Evolutionary conservation across 2,797 vertebrate species (phyloP), one percentile per base, ranked within the genome.

Genomic region (Hemitrygon akajei): DNA sequence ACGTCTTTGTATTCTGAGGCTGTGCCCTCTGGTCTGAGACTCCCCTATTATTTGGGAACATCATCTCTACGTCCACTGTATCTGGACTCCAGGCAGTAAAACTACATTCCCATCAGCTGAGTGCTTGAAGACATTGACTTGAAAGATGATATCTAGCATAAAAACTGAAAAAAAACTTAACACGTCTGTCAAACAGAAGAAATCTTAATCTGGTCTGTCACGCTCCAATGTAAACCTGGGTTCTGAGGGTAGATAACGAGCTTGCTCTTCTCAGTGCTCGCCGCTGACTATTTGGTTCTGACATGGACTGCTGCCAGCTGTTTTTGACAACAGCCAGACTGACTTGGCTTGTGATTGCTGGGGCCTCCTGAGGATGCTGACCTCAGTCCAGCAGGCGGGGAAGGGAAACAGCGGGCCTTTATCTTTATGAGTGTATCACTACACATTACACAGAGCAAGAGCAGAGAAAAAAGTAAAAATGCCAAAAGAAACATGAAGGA

Each of bases 321-420:
- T 37, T 37, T 89, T 89, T 69, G 86, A 89, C 86, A 89, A 89
- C 63, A 89, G 86, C 60, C 86, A 89, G 86, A 66, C 34, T 69
- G 22, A 37, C 69, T 89, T 89, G 63, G 60, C 63, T 69, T 89
- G 82, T 25, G 86, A 20, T 69, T 89, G 60, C 63, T 89, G 86
- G 60, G 18, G 86, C 7, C 60, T 69, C 18, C 25, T 18, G n/a
- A 22, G 86, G 37, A 7, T 0, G n/a, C 18, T 69, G 63, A 37
- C n/a, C 66, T 9, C 86, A 89, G 63, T 34, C 82, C 86, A 89
- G 69, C 18, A 89, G 34, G 63, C 86, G 37, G 63, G 22, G 86
- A 20, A 66, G 60, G 16, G n/a, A 69, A 89, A 89, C 86, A 89
- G n/a, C 63, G 69, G 34, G n/a, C 18, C 86, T 89, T 66, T 69